These are phyloP conservation scores for Drosophila oshimai DNA, from an alignment of 1,140 invertebrate species.

Conservation along the genomic window DNA sequence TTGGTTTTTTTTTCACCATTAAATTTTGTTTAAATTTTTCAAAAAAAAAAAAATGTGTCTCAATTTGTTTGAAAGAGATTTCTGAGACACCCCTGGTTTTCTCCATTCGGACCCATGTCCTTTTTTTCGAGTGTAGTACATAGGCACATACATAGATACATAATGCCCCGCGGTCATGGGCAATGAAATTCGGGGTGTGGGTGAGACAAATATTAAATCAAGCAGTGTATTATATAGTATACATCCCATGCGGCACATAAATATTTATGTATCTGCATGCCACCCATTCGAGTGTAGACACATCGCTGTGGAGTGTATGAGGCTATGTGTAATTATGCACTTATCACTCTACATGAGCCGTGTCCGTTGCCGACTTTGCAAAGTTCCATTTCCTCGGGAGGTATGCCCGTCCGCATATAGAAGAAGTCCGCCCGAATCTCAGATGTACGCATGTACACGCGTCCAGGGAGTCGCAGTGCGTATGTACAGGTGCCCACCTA, in stretches of 20 bases:
- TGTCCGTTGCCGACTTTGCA: constrained; percentile 44
- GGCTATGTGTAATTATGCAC: constrained; percentile 44
- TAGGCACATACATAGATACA: constrained; percentile 30
- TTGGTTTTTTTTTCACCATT: too few relatives aligned
- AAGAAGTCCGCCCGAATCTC: constrained; percentile 41
- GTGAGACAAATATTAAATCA: constrained; percentile 64
- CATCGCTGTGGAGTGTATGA: constrained; percentile 8
- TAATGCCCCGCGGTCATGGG: constrained; percentile 32
- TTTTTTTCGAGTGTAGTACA: constrained; percentile 31
- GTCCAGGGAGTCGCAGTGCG: constrained; percentile 45
- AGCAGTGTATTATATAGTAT: constrained; percentile 40
- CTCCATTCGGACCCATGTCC: background rate
- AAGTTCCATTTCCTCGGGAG: constrained; percentile 70
- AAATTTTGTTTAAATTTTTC: too few relatives aligned
- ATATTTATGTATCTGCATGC: constrained; percentile 24
- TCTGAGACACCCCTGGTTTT: too few relatives aligned
- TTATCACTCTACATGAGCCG: constrained; percentile 36
- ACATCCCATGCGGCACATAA: constrained; percentile 13
- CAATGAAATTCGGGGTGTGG: constrained; percentile 41
- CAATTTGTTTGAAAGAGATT: too few relatives aligned
- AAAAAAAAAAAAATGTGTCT: too few relatives aligned
- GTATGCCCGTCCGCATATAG: constrained; percentile 46
- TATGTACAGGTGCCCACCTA: constrained; percentile 43
- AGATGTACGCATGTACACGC: constrained; percentile 51
- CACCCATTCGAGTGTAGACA: constrained; percentile 12